Percentiles rank a stretch among this genome's conserved stretches.
Conservation (phyloP, 1,140 invertebrate species). For the Lethrus apterus region DNA sequence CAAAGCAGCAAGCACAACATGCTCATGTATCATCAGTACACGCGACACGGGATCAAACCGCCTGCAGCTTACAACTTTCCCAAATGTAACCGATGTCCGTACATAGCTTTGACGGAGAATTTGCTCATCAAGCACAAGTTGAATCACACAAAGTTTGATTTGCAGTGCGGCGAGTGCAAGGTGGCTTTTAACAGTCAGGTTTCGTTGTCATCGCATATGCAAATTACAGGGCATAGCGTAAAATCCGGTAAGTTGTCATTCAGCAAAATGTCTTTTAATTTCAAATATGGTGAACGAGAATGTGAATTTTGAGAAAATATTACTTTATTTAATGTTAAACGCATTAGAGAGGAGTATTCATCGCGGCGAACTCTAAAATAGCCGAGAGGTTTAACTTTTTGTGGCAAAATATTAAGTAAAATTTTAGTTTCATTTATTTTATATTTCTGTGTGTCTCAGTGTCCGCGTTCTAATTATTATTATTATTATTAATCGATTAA, state of each 20-base stretch:
- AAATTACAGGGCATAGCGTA: conserved; percentile 49
- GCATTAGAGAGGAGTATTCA: too few species aligned
- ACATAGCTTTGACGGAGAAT: conserved; percentile 62
- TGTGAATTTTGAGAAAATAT: too few species aligned
- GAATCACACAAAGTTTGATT: conserved; percentile 44
- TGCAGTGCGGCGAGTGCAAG: conserved; percentile 47
- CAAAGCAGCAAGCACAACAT: conserved; percentile 67
- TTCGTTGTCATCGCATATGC: conserved; percentile 47
- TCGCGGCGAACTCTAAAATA: too few species aligned
- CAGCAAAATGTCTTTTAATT: too few species aligned
- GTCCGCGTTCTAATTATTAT: too few species aligned
- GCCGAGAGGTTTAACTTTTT: too few species aligned
- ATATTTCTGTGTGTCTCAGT: too few species aligned
- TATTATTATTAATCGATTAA: neutral
- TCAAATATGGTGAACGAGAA: too few species aligned
- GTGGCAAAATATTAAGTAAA: too few species aligned
- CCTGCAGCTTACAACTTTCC: conserved; percentile 62
- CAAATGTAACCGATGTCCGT: conserved; percentile 69
- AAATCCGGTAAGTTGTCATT: conserved; percentile 18
- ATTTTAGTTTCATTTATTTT: too few species aligned
- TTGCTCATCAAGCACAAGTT: conserved; percentile 59
- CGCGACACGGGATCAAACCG: conserved; percentile 68
- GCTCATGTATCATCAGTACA: conserved; percentile 71
- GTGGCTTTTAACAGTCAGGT: conserved; percentile 44
- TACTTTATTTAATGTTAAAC: too few species aligned